Conservation (phyloP, 2,888 invertebrate genomes). For the Leptinotarsa juncta region DNA sequence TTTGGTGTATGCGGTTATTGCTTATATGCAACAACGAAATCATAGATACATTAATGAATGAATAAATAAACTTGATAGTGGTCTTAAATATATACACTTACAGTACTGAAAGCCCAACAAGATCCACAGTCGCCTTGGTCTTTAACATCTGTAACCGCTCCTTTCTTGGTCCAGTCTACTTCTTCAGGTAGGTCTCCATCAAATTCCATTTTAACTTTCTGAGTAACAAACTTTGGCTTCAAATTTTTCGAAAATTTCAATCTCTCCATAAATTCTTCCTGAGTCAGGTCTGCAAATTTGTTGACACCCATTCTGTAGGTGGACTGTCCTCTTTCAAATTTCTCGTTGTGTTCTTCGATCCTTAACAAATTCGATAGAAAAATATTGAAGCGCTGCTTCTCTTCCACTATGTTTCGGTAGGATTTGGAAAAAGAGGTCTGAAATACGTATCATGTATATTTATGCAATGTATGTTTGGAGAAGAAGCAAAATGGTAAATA, state of each 20-base stretch:
- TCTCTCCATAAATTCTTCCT: constrained; percentile 11
- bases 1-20: too few species aligned
- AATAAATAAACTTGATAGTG: too few species aligned
- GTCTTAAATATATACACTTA: constrained; percentile 4
- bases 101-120: constrained; percentile 20
- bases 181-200: background rate
- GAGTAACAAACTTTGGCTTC: background rate
- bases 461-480: background rate
- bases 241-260: background rate
- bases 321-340: constrained; percentile 11
- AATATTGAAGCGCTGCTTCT: constrained; percentile 14
- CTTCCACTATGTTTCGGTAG: constrained; percentile 11
- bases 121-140: constrained; percentile 16
- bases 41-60: too few species aligned
- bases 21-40: too few species aligned
- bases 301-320: constrained; percentile 17
- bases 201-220: background rate
- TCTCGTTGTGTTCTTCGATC: constrained; percentile 14
- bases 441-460: background rate
- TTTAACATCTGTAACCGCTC: constrained; percentile 13
- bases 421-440: constrained; percentile 3
- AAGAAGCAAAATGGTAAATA: too few species aligned
- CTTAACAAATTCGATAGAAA: constrained; percentile 5
- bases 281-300: constrained; percentile 13
- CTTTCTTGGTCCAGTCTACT: constrained; percentile 10